Evolutionary conservation across 2,113 vertebrate species (phyloP), one percentile per base, ranked within the genome.

Genomic region (Cettia cetti): DNA sequence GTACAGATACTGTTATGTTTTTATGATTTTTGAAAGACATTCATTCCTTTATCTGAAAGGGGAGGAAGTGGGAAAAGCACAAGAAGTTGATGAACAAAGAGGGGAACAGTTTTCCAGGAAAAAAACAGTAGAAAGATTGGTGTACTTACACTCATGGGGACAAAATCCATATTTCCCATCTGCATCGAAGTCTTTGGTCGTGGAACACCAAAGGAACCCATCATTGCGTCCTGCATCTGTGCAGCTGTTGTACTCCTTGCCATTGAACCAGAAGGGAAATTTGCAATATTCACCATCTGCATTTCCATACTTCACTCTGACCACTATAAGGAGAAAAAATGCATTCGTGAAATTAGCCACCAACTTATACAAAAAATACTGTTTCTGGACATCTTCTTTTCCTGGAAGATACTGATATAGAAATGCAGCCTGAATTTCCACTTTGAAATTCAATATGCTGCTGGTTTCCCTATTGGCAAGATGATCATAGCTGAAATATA

Each of bases 161-260:
- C 99, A 99, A 97, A 99, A 99, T 88, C 99, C 99, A 0, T 99
- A 99, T 97, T 99, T 99, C 94, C 98, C 98, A 4, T 99, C 99
- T 22, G 98, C 96, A 44, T 99, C 99, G 12, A 99, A 99, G 97
- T 99, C 98, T 97, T 99, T 98, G 23, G 98, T 98, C 50, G 99
- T 99, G 31, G 99, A 99, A 60, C 99, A 99, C 99, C 99, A 99
- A 63, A 99, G 98, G 97, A 99, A 99, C 80, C 99, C 99, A 7
- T 99, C 99, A 0, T 94, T 99, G 42, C 99, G 99, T 21, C 99
- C 99, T 9, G 98, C 97, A 6, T 98, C 96, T 0, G 99, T 99
- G 68, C 99, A 99, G 97, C 98, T 99, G 92, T 94, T 98, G 89
- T 99, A 99, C 85, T 99, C 99, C n/a, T 98, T 99, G 86, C 98